Evolutionary conservation across 2,888 invertebrate genomes (phyloP), one percentile per base, ranked within the genome.

Genomic region (Pyrocoelia pectoralis): DNA sequence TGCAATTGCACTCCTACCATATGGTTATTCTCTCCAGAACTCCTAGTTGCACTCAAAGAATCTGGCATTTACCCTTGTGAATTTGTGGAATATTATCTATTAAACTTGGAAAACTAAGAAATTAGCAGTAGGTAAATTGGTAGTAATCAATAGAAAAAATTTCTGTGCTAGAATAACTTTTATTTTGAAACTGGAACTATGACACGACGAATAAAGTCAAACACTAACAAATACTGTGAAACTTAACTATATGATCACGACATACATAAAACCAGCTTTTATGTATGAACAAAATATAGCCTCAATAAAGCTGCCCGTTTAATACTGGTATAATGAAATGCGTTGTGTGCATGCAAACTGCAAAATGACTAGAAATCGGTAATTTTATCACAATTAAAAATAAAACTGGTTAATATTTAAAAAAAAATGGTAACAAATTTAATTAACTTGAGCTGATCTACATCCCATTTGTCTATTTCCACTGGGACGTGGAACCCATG

Each of bases 401-500:
- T 15, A 43, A 1, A 4, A 43, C 13, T 8, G n/a, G n/a, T 38
- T 3, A n/a, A n/a, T 9, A 38, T 38, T 3, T n/a, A 43, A 15
- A 43, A 8, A 43, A 43, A 43, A 43, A 15, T 12, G 15, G 49
- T 15, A 49, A 18, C 12, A 49, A 19, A 18, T 13, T 18, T 51
- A 56, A 61, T 56, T 56, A 18, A 40, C 29, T 56, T 56, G 56
- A 14, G 56, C 56, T 8, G 61, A 61, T 43, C 52, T 51, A 13
- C 51, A 61, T 14, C 46, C 38, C 15, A 55, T 50, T 19, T 56
- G 56, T 13, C 51, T 40, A 24, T 61, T 49, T 15, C 55, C 33
- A 48, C 43, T 59, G 9, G 75, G 74, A 49, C 75, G 57, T 5
- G 75, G 75, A 14, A 75, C 75, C 59, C 73, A 73, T 2, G 75